Evolutionary conservation across 2,888 invertebrate genomes (phyloP), one percentile per base, ranked within the genome.

Genomic region (Onchidella celtica): DNA sequence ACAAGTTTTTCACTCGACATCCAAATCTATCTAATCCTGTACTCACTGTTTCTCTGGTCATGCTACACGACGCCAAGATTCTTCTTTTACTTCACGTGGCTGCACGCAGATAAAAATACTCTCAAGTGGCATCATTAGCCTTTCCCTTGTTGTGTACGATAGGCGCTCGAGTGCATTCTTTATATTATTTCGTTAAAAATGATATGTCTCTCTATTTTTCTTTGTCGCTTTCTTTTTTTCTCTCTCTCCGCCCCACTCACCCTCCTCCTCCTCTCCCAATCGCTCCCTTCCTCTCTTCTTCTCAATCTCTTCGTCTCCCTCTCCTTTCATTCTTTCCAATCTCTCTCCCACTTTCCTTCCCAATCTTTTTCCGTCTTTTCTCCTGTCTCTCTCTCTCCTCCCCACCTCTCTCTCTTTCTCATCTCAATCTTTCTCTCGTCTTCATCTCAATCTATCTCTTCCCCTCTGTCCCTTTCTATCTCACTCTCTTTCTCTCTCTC

Each of bases 361-460:
- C 74, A 59, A 34, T 61, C 34, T n/a, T 36, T n/a, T 34, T n/a
- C n/a, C n/a, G n/a, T n/a, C n/a, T n/a, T n/a, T n/a, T n/a, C n/a
- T n/a, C n/a, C n/a, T n/a, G n/a, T n/a, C n/a, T 17, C 47, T 47
- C 17, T 17, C 47, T 17, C 27, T 24, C 61, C 32, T 9, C 61
- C 40, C 32, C 24, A 59, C 29, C 74, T 17, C 59, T 9, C 57
- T 24, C 59, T 57, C 29, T 11, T n/a, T n/a, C n/a, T n/a, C n/a
- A n/a, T n/a, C n/a, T n/a, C n/a, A n/a, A n/a, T n/a, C n/a, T n/a
- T n/a, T 21, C 17, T 55, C 57, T 59, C 57, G 38, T 27, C 59
- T 38, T 69, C 57, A 63, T 68, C 69, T 68, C 55, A 36, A 57
- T 68, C 47, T 47, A 11, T 47, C 17, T 47, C 47, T 47, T 47